phyloP scores from a whole-genome alignment of 2,113 vertebrate genomes.

The Colossoma macropomum region DNA sequence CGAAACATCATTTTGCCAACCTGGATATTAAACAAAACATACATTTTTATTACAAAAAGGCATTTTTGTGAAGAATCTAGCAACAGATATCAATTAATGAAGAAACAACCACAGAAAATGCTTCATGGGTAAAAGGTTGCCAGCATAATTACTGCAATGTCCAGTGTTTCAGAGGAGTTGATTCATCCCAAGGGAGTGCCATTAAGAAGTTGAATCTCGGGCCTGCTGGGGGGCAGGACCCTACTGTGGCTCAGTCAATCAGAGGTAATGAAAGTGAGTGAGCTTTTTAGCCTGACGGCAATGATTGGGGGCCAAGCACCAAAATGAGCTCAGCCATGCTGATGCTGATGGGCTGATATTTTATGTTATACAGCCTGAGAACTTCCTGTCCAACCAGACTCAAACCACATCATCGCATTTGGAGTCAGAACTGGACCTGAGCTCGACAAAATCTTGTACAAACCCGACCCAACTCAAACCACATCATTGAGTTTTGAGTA shows the following conservation, averaged over 20 bases:
- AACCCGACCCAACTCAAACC: too few relatives aligned
- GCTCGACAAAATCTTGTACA: too few relatives aligned
- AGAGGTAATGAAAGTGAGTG: constrained; percentile 62
- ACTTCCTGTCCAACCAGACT: too few relatives aligned
- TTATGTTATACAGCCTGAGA: too few relatives aligned
- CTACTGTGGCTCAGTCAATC: constrained; percentile 59
- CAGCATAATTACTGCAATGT: constrained; percentile 26
- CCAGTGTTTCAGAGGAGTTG: background rate
- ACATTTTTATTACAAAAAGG: background rate
- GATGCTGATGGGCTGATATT: background rate
- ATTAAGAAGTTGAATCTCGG: constrained; percentile 15
- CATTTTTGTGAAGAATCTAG: background rate
- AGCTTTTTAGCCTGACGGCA: constrained; percentile 44
- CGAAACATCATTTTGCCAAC: too few relatives aligned
- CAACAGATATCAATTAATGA: background rate
- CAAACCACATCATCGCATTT: too few relatives aligned
- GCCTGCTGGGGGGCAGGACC: constrained; percentile 41
- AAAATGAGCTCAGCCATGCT: constrained; percentile 63
- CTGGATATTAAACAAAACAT: too few relatives aligned
- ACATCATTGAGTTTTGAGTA: too few relatives aligned
- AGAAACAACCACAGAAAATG: too few relatives aligned
- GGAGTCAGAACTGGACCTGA: too few relatives aligned
- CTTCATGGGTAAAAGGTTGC: constrained; percentile 1
- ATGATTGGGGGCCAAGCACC: constrained; percentile 5
- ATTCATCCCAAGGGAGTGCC: constrained; percentile 18